These are phyloP conservation scores for Therioaphis trifolii DNA, from an alignment of 2,888 invertebrate genomes.

Conservation along the genomic window DNA sequence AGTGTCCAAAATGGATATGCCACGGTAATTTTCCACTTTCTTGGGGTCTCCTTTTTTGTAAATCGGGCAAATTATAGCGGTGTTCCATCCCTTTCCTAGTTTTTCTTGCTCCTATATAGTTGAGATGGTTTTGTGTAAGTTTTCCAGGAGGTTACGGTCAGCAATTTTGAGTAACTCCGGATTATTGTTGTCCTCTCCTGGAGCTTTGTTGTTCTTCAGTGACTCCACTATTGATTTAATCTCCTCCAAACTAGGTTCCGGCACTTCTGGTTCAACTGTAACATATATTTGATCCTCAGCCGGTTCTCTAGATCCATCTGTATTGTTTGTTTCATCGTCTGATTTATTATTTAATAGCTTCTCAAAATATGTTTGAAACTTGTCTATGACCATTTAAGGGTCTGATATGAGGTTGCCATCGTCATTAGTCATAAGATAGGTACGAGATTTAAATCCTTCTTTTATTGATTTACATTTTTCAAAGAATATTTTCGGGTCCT, in stretches of 20 bases:
- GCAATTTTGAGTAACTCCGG: slow-evolving; percentile 22
- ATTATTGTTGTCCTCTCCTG: background rate
- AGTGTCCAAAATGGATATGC: slow-evolving; percentile 41
- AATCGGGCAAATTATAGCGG: slow-evolving; percentile 16
- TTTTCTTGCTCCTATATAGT: slow-evolving; percentile 25
- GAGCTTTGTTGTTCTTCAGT: slow-evolving; percentile 17
- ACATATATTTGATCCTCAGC: slow-evolving; percentile 18
- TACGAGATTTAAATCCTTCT: slow-evolving; percentile 13
- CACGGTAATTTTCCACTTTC: slow-evolving; percentile 14
- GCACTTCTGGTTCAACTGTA: slow-evolving; percentile 15
- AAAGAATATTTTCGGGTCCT: slow-evolving; percentile 14
- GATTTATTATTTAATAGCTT: slow-evolving; percentile 10
- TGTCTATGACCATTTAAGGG: background rate
- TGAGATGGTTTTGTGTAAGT: slow-evolving; percentile 39
- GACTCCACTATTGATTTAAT: slow-evolving; percentile 24
- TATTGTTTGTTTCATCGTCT: slow-evolving; percentile 29
- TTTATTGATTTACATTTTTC: slow-evolving; percentile 34
- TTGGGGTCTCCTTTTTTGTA: slow-evolving; percentile 16
- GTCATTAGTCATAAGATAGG: background rate
- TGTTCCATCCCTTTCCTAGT: slow-evolving; percentile 21
- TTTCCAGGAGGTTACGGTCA: background rate
- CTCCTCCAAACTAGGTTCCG: slow-evolving; percentile 32
- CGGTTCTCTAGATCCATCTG: slow-evolving; percentile 21
- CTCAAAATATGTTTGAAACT: slow-evolving; percentile 34
- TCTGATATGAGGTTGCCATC: slow-evolving; percentile 10